Evolutionary conservation across 2,113 vertebrate genomes (phyloP), one percentile per base, ranked within the genome.

Genomic region (Cairina moschata): DNA sequence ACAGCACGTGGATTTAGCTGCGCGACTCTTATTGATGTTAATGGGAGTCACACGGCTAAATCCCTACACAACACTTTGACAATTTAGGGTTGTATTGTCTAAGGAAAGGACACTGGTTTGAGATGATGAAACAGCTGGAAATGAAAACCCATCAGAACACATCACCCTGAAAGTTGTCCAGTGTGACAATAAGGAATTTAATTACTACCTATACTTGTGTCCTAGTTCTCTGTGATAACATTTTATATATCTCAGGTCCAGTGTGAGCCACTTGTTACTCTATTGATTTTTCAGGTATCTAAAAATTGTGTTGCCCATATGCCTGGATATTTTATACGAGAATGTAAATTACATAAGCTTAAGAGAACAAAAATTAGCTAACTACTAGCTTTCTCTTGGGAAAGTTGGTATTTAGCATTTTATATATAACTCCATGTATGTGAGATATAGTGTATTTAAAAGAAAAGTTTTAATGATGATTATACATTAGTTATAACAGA

Each of bases 11-110:
- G 97, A 97, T 97, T 97, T 97, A 97, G 84, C 97, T 90, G 95
- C 5, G 87, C 54, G 77, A 94, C 94, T 97, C 95, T 96, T 96
- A 97, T 95, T 97, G 97, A 97, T 97, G 95, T 97, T 97, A 97
- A 97, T 97, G 95, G 97, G 97, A 97, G 97, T 97, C 97, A 97
- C 95, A 96, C 96, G 93, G 97, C 97, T 97, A 97, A 97, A 97
- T 97, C 97, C 95, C 86, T 94, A 77, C 90, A 94, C 93, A 97
- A 66, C 95, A 94, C 95, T 96, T 93, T 48, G 96, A 96, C 96
- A 96, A 97, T 97, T 97, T 97, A 95, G 96, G 96, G 91, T 95
- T 96, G 80, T 97, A 82, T 94, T 94, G 80, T 96, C 91, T 96
- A 89, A 91, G 93, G 69, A 96, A 97, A 97, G 96, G 97, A 97